Conservation (phyloP, 53 echinoderm and acorn worm genomes). For the Astropecten irregularis region DNA sequence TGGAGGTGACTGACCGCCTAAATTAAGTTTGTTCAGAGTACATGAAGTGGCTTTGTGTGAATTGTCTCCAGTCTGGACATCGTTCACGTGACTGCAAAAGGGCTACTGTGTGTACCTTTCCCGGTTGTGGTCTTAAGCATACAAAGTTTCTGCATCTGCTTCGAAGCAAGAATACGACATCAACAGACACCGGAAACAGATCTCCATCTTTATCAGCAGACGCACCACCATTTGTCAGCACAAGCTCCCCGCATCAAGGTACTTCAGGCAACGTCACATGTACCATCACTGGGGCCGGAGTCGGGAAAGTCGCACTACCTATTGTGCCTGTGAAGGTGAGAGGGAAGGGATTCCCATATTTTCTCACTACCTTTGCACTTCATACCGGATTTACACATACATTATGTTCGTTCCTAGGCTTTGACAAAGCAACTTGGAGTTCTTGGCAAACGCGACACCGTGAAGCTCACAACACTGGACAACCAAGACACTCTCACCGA, state of each 20-base stretch:
- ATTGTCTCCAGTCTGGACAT: constrained; percentile 64
- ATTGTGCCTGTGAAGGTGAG: constrained; percentile 27
- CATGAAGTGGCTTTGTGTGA: constrained; percentile 53
- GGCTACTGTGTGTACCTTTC: constrained; percentile 30
- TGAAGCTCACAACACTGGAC: constrained; percentile 54
- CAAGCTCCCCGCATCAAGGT: background rate
- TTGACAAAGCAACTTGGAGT: constrained; percentile 21
- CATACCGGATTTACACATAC: constrained; percentile 23
- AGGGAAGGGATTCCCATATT: constrained; percentile 4
- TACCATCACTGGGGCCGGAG: constrained; percentile 44
- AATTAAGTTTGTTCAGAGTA: too few relatives aligned
- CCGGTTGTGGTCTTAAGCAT: constrained; percentile 65
- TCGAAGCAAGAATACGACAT: background rate
- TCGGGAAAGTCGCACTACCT: constrained; percentile 32
- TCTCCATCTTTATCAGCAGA: background rate
- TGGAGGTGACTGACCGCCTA: constrained; percentile 21
- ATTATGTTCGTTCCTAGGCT: constrained; percentile 38
- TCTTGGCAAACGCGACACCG: constrained; percentile 3
- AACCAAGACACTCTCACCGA: background rate
- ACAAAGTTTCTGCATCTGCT: constrained; percentile 65
- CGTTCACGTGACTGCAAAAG: constrained; percentile 24
- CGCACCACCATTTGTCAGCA: background rate
- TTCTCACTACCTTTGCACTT: constrained; percentile 22
- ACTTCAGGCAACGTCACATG: constrained; percentile 3
- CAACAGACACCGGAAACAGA: background rate